Base-by-base conservation (phyloP, 2,797 vertebrate species). In the Arrhamphus sclerolepis region DNA sequence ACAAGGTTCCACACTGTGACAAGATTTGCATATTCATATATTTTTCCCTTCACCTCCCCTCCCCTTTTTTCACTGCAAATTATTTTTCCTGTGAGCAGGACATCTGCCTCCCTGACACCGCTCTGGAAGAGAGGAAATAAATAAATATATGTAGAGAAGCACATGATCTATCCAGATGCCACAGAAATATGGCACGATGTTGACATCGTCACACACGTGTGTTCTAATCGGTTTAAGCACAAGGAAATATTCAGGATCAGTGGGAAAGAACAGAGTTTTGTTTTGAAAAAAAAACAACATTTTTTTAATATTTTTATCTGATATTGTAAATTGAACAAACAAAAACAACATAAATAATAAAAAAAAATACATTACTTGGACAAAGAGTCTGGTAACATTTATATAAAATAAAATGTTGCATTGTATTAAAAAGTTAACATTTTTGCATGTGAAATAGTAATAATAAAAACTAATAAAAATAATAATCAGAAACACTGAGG, bases 21-120 rank as follows among this genome's bases (percentile, higher is more conserved):
- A 93, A 88, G 89, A 96, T 97, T 97, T 97, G 95, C 95, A 98
- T 98, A 98, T 94, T 94, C 92, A 94, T 96, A 92, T 95, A 93
- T 94, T 91, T 83, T 81, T 87, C 62, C 61, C 77, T 56, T 66
- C 61, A 21, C 70, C 66, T 29, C 73, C 71, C 68, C 56, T 54
- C 24, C 46, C 21, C 34, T 0, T 75, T 34, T 50, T 72, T 48
- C 59, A 60, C 81, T 78, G 87, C 92, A 95, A 95, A 95, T 95
- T 91, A 92, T 94, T 92, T 83, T 80, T 82, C 82, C 93, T 93
- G 92, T 94, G 94, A 94, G 91, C 92, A 94, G 90, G 89, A 93
- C 95, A 95, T 97, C 95, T 97, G 95, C 93, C 93, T 88, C 65
- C 82, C 80, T 87, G 92, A 87, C 82, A 86, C 75, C 59, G 64